These are phyloP conservation scores for Lutjanus argentimaculatus DNA, from an alignment of 2,797 vertebrate genomes.

Conservation along the genomic window DNA sequence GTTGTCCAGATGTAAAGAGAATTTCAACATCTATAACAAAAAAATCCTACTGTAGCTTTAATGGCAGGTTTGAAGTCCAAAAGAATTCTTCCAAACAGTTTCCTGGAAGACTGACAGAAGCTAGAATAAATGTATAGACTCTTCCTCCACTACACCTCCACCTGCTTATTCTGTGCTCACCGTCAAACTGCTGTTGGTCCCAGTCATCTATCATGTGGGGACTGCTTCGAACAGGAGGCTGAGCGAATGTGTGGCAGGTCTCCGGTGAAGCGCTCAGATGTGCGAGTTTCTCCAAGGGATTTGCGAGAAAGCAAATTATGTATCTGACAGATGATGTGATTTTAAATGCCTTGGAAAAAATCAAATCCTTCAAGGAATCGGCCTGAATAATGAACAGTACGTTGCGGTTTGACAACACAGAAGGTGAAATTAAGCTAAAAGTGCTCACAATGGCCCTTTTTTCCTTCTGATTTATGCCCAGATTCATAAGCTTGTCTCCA, in stretches of 20 bases:
- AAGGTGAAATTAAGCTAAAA: constrained; percentile 33
- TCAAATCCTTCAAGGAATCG: constrained; percentile 47
- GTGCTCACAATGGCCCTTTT: constrained; percentile 9
- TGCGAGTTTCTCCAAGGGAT: constrained; percentile 41
- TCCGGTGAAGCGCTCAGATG: constrained; percentile 16
- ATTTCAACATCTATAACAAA: no score
- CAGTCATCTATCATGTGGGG: constrained; percentile 29
- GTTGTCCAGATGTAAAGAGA: no score
- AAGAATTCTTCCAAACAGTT: not conserved
- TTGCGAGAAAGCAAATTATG: constrained; percentile 49
- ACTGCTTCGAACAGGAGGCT: constrained; percentile 29
- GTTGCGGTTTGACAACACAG: constrained; percentile 12
- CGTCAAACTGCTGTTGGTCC: constrained; percentile 31
- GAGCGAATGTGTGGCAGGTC: constrained; percentile 14
- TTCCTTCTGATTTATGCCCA: constrained; percentile 11
- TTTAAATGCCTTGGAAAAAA: constrained; percentile 46
- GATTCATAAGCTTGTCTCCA: constrained; percentile 11
- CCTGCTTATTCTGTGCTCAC: constrained; percentile 28
- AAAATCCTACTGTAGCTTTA: no score
- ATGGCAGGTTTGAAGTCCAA: not conserved
- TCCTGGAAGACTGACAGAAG: not conserved
- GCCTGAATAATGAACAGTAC: constrained; percentile 35
- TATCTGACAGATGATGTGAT: constrained; percentile 57
- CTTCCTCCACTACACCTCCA: constrained; percentile 1
- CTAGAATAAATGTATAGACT: not conserved